Evolutionary conservation across 1,140 invertebrate genomes (phyloP).

Genomic region (Drosophila tristis): DNA sequence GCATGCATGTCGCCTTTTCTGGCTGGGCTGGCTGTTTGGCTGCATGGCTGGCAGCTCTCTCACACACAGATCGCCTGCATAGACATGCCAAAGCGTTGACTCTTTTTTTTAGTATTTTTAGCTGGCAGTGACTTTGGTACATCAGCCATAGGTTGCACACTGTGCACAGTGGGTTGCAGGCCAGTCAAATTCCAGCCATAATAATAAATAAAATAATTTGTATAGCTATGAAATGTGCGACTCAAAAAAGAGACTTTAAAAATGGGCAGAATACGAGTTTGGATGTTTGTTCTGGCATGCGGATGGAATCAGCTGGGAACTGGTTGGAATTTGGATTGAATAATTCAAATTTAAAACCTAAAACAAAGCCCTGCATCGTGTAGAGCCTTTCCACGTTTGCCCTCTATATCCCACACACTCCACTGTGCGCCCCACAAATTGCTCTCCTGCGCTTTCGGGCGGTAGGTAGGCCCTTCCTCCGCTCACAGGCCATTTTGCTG

Average conservation of each 20-base stretch:
- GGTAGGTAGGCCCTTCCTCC: conserved; percentile 3
- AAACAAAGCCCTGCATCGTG: no score
- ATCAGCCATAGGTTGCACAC: neutral
- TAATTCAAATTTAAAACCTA: no score
- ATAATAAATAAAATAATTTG: no score
- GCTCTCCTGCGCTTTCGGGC: conserved; percentile 25
- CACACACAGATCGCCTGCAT: conserved; percentile 57
- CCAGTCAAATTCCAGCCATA: no score
- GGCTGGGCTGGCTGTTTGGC: conserved; percentile 36
- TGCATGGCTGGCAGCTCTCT: conserved; percentile 23
- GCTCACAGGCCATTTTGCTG: conserved; percentile 59
- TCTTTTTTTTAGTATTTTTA: conserved; percentile 71
- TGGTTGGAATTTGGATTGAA: no score
- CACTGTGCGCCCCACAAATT: conserved; percentile 62
- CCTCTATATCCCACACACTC: neutral
- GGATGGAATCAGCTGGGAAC: no score
- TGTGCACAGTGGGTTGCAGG: conserved; percentile 44
- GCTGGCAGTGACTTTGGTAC: conserved; percentile 68
- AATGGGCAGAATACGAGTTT: no score
- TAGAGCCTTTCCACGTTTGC: no score
- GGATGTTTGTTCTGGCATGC: no score
- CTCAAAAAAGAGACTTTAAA: no score
- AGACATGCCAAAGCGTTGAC: conserved; percentile 78
- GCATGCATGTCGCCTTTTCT: conserved; percentile 78
- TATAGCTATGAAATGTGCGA: no score